Evolutionary conservation across 2,888 invertebrate species (phyloP), one percentile per base, ranked within the genome.

Genomic region (Drosophila gaucha): DNA sequence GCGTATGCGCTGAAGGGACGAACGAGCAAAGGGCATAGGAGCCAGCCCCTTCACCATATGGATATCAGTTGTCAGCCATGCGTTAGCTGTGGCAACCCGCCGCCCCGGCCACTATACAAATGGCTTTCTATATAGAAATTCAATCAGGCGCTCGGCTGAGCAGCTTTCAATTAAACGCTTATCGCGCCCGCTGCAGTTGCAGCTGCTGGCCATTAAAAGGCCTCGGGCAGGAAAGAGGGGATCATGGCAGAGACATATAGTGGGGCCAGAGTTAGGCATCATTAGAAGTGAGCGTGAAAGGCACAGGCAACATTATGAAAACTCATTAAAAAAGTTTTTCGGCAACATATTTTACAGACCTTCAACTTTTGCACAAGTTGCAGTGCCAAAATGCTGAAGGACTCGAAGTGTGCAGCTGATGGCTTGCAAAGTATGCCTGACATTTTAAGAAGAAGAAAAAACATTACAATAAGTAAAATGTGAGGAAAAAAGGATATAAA

Each of bases 321-420:
- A 84, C 80, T 88, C 84, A 84, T 84, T 84, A 84, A 86, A 88
- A 88, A 84, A 79, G 57, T 84, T 88, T 83, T 69, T 26, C 56
- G 56, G 59, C 66, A 69, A 73, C 67, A 78, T 78, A 69, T 72
- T 72, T 65, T 60, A 60, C 58, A 66, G 57, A 57, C 18, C 41
- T 31, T 60, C 43, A 46, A 46, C 38, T 55, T 38, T 33, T 9
- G 35, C 62, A 3, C 43, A 62, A 56, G 35, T 36, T 69, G 74
- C 74, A 73, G 47, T 67, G 36, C 18, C 36, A 30, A 60, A 39
- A n/a, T 31, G 52, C 31, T 24, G 14, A 41, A 39, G 50, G 50
- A 44, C 30, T 49, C 33, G 4, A 16, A 38, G 30, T 30, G 47
- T 31, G 50, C 58, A 46, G 47, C 62, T 28, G 58, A 52, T 57